Evolutionary conservation across 2,113 vertebrate genomes (phyloP), one percentile per base, ranked within the genome.

Genomic region (Callospermophilus lateralis): DNA sequence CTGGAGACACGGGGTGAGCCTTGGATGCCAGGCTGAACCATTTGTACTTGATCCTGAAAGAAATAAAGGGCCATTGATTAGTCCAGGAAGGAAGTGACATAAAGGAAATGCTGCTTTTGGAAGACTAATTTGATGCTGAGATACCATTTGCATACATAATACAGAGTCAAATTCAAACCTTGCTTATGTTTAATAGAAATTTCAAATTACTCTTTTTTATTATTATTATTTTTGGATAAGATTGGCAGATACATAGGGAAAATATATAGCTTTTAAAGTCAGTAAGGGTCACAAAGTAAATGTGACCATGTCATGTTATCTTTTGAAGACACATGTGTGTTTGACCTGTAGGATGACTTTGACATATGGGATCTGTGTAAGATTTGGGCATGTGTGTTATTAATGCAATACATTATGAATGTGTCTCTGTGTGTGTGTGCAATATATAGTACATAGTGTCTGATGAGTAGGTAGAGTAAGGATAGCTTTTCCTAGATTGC

Each of bases 401-500:
- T 89, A 83, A 42, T 78, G 39, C 32, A 48, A 65, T n/a, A 53
- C 78, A 92, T 55, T 78, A 67, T 63, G 67, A 32, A 67, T 86
- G 1, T 84, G 22, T 77, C 39, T 77, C 4, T 81, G 3, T 77
- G 48, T 77, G 6, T 81, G 3, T 93, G 34, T n/a, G 45, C 67
- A 70, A 73, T 34, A 76, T 8, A 76, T 90, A 93, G 48, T 39
- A 51, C 67, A 20, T 85, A 89, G 76, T 96, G 92, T 87, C 93
- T 79, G 95, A 94, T 51, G 88, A 95, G 88, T 97, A 98, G 95
- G 95, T 96, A 96, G 83, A 93, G 90, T 42, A 30, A 96, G 88
- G 84, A 89, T 78, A 90, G 84, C 73, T 96, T 97, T 98, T 97
- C 97, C 98, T 98, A 97, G 97, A 98, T 97, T 96, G 92, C 97